Percentiles rank a stretch among this genome's conserved stretches.
Evolutionary conservation across 2,797 vertebrate genomes (phyloP).

Genomic region (Urocyon cinereoargenteus): DNA sequence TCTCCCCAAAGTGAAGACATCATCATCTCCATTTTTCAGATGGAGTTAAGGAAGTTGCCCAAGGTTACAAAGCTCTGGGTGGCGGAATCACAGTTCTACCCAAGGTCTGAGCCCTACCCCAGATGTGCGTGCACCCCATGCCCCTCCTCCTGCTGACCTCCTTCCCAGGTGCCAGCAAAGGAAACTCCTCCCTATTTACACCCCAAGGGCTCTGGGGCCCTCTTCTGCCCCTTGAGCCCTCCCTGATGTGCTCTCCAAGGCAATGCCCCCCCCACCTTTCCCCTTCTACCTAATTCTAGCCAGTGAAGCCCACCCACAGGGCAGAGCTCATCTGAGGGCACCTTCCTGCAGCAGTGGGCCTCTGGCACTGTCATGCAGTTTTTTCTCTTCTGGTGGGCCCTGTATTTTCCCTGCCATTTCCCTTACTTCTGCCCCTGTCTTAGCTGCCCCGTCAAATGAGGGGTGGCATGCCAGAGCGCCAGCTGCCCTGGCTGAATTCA

Average conservation of each 20-base stretch:
- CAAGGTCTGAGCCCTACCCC: background rate
- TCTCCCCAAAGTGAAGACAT: background rate
- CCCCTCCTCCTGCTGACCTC: fast-evolving
- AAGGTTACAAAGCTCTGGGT: background rate
- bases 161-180: background rate
- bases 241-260: fast-evolving
- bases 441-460: background rate
- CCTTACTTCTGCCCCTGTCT: background rate
- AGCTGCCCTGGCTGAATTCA: background rate
- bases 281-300: background rate
- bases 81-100: background rate
- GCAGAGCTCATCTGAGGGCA: too few species aligned
- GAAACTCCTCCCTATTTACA: fast-evolving
- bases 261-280: background rate
- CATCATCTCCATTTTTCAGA: background rate
- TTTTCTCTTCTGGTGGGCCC: background rate
- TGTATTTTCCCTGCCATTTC: too few species aligned
- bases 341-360: too few species aligned
- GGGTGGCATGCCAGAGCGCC: background rate
- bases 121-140: fast-evolving
- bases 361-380: fast-evolving
- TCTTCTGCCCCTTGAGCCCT: background rate
- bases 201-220: fast-evolving
- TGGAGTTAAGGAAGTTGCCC: background rate
- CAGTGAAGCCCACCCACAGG: too few species aligned